Percentiles rank a stretch among this genome's conserved stretches.
Conservation (phyloP, 1,140 invertebrate species). For the Nixonia krombeini region DNA sequence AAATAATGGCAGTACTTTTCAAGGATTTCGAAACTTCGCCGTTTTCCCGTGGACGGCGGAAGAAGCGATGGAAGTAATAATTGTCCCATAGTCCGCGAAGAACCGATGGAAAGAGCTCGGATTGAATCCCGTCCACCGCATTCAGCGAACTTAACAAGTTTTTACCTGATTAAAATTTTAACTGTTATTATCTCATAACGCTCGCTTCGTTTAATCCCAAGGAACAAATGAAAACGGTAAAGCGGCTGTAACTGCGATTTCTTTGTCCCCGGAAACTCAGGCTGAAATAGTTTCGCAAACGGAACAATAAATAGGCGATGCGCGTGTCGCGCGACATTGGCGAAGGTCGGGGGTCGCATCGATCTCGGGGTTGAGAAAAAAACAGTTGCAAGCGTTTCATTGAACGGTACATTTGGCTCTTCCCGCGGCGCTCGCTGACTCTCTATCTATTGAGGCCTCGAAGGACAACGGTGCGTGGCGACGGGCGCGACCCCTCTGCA, state of each 20-base stretch:
- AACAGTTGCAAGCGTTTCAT: too few species aligned
- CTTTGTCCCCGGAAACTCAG: conserved; percentile 31
- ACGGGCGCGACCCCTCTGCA: conserved; percentile 16
- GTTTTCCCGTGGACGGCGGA: neutral
- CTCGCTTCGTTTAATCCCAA: conserved; percentile 45
- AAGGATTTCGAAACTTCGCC: too few species aligned
- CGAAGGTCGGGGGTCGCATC: too few species aligned
- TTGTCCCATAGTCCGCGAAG: neutral
- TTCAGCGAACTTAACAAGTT: conserved; percentile 52
- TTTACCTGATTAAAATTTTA: conserved; percentile 56
- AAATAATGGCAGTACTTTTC: too few species aligned
- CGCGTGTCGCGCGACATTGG: too few species aligned
- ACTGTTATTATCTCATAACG: conserved; percentile 51
- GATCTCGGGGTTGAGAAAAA: too few species aligned
- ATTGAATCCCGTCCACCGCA: conserved; percentile 25
- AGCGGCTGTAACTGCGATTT: conserved; percentile 25
- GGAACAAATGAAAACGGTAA: conserved; percentile 51
- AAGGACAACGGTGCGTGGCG: conserved; percentile 23
- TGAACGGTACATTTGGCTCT: too few species aligned
- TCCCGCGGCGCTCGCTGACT: conserved; percentile 9
- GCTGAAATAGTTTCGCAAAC: too few species aligned
- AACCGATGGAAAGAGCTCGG: conserved; percentile 13
- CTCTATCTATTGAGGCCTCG: conserved; percentile 19
- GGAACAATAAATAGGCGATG: too few species aligned
- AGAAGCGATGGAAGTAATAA: neutral